Evolutionary conservation across 2,797 vertebrate species (phyloP).

Genomic region (Paratrypauchen microcephalus): DNA sequence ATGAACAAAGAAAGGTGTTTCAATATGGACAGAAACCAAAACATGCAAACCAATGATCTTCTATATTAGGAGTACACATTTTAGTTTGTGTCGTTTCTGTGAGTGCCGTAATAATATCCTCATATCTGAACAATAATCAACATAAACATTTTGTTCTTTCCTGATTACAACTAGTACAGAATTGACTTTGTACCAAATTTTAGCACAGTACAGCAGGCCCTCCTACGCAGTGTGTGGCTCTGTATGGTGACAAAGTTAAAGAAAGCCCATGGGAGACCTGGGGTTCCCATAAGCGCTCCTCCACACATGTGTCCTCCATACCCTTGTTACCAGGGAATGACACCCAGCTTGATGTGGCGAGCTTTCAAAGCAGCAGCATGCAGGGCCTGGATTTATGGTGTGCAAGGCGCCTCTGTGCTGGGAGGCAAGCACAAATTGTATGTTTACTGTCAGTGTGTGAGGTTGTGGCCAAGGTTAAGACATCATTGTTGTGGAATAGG

Average conservation of each 20-base stretch:
- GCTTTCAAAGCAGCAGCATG: conserved; percentile 68
- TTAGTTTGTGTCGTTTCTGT: background rate
- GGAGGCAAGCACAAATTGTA: conserved; percentile 46
- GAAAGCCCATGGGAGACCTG: conserved; percentile 40
- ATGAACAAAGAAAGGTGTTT: background rate
- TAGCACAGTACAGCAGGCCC: conserved; percentile 20
- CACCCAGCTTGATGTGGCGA: conserved; percentile 64
- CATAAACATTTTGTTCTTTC: background rate
- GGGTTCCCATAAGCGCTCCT: conserved; percentile 65
- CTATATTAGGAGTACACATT: background rate
- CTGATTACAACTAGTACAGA: background rate
- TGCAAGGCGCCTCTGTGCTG: conserved; percentile 45
- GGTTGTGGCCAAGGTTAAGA: conserved; percentile 53
- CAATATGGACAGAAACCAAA: background rate
- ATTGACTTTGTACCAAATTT: background rate
- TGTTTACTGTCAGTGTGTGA: conserved; percentile 60
- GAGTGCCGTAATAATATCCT: background rate
- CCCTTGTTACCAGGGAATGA: conserved; percentile 75
- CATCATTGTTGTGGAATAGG: conserved; percentile 49
- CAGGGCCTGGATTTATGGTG: conserved; percentile 65
- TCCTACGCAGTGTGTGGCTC: conserved; percentile 54
- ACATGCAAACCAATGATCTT: background rate
- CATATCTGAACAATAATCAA: background rate
- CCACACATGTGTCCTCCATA: conserved; percentile 83
- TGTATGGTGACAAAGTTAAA: conserved; percentile 53